Evolutionary conservation across 64 coral and sea anemone species (phyloP).

Genomic region (Exaiptasia diaphana): DNA sequence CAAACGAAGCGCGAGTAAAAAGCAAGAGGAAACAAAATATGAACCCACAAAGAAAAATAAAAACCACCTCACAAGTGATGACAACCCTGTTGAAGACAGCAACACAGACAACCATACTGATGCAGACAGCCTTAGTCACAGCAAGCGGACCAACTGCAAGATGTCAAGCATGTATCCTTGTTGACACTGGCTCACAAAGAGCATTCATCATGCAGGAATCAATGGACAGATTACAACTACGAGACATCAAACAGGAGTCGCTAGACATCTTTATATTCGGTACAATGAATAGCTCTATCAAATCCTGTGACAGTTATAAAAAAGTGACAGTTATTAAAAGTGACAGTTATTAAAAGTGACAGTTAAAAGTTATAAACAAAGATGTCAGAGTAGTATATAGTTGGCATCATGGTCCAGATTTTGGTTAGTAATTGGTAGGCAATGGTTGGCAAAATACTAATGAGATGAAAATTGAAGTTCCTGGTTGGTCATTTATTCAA

Average conservation of each 20-base stretch:
- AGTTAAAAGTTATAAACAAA: too few relatives aligned
- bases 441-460: too few relatives aligned
- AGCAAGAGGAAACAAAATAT: slow-evolving; percentile 28
- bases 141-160: slow-evolving; percentile 38
- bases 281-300: slow-evolving; percentile 7
- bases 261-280: slow-evolving; percentile 36
- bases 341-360: too few relatives aligned
- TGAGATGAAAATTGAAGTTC: too few relatives aligned
- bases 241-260: neutral
- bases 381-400: too few relatives aligned
- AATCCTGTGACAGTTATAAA: slow-evolving; percentile 44
- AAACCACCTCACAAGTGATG: slow-evolving; percentile 4
- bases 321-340: too few relatives aligned
- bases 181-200: slow-evolving; percentile 50
- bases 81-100: slow-evolving; percentile 32
- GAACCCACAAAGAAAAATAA: neutral
- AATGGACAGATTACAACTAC: slow-evolving; percentile 11
- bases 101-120: slow-evolving; percentile 29
- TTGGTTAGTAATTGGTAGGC: too few relatives aligned
- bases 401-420: too few relatives aligned
- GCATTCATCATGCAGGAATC: slow-evolving; percentile 38
- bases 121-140: slow-evolving; percentile 54
- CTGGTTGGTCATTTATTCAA: too few relatives aligned
- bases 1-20: slow-evolving; percentile 38
- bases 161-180: slow-evolving; percentile 48